phyloP scores from a whole-genome alignment of 2,113 vertebrate species.

The Tursiops truncatus region DNA sequence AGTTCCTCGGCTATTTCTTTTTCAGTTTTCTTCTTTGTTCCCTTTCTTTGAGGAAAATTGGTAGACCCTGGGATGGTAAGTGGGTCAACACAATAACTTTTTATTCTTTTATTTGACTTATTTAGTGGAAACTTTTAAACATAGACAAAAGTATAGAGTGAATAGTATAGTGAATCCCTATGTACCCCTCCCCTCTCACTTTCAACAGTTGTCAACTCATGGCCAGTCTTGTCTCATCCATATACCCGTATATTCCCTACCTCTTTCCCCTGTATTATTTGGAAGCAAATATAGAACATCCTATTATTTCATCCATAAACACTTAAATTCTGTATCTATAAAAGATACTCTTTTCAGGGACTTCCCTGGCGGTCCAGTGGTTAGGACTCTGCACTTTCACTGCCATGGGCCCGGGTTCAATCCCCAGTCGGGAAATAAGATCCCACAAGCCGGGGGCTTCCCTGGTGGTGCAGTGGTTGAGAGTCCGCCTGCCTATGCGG shows the following conservation, averaged over 20 bases:
- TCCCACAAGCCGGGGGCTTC: not conserved
- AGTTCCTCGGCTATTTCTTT: not conserved
- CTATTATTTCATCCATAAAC: not conserved
- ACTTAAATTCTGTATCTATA: slow-evolving; percentile 12
- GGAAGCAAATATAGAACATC: not conserved
- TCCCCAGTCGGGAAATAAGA: not conserved
- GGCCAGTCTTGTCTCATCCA: not conserved
- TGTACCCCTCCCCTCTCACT: not conserved
- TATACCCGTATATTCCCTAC: not conserved
- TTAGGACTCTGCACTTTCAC: not conserved
- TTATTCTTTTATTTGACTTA: not conserved
- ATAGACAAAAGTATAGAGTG: not conserved
- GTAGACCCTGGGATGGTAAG: not conserved
- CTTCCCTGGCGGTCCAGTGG: not conserved
- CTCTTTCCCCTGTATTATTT: not conserved
- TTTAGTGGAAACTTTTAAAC: slow-evolving; percentile 14
- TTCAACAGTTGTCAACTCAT: not conserved
- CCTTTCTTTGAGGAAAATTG: not conserved
- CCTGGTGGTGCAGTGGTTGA: too few relatives aligned
- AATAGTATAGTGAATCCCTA: not conserved
- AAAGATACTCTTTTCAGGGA: not conserved
- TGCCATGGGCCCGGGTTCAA: not conserved
- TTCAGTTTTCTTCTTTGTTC: not conserved
- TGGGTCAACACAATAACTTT: not conserved
- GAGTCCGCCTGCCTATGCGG: too few relatives aligned